Evolutionary conservation across 2,888 invertebrate genomes (phyloP).

Genomic region (Gisinianus flammeolus): DNA sequence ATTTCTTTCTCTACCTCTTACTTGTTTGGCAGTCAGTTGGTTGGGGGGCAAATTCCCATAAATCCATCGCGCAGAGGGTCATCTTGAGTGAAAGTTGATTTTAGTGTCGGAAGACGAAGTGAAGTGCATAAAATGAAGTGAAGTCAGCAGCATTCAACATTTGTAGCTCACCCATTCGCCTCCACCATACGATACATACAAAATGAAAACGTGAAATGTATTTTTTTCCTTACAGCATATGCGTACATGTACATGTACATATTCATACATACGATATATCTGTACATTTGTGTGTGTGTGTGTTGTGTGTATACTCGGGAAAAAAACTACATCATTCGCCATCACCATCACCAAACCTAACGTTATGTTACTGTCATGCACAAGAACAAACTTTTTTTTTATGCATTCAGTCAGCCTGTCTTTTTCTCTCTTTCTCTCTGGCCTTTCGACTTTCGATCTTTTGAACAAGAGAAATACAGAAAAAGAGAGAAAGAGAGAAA

Average conservation of each 20-base stretch:
- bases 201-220: conserved; percentile 27
- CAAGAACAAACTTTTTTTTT: too few species aligned
- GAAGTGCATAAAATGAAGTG: conserved; percentile 50
- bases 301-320: not conserved
- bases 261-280: too few species aligned
- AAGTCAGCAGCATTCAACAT: conserved; percentile 33
- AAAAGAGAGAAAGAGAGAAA: not conserved
- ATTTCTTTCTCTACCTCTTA: not conserved
- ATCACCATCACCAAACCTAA: too few species aligned
- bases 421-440: too few species aligned
- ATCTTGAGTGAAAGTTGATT: conserved; percentile 33
- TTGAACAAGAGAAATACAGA: not conserved
- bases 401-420: too few species aligned
- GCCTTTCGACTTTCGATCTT: not conserved
- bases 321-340: too few species aligned
- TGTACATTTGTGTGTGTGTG: not conserved
- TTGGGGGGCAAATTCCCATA: conserved; percentile 22
- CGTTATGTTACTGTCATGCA: too few species aligned
- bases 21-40: not conserved
- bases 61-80: conserved; percentile 21
- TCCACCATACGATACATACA: too few species aligned
- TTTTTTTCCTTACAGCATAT: conserved; percentile 27
- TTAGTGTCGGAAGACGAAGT: conserved; percentile 35
- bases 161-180: too few species aligned
- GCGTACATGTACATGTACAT: too few species aligned